Conservation (phyloP, 2,113 vertebrate genomes). For the Pelodiscus sinensis region DNA sequence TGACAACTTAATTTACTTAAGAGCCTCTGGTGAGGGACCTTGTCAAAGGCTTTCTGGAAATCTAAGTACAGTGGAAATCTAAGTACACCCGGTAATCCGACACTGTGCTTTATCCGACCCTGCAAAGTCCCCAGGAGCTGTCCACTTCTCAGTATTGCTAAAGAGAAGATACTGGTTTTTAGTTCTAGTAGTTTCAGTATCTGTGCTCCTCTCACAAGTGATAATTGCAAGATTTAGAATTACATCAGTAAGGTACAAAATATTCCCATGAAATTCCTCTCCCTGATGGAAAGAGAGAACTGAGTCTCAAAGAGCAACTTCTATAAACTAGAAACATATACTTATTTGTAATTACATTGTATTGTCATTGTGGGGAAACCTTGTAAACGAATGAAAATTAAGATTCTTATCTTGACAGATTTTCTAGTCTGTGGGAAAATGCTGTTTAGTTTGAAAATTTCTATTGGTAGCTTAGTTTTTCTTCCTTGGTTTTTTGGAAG, state of each 20-base stretch:
- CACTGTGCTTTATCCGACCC: too few species aligned
- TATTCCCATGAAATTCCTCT: neutral
- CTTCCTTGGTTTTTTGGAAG: neutral
- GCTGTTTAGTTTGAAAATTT: neutral
- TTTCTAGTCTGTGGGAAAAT: neutral
- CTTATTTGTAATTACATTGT: neutral
- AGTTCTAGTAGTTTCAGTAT: neutral
- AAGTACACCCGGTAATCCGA: too few species aligned
- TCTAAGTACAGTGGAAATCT: too few species aligned
- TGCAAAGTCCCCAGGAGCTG: too few species aligned
- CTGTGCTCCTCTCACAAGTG: neutral
- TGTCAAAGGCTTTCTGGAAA: too few species aligned
- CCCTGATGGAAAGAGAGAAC: neutral
- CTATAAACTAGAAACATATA: neutral
- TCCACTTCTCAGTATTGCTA: neutral
- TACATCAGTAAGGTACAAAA: neutral
- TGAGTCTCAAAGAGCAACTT: neutral
- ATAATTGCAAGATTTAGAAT: neutral
- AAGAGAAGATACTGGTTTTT: neutral
- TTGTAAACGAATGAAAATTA: neutral
- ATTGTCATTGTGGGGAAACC: neutral
- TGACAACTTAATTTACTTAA: too few species aligned
- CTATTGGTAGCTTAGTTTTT: neutral
- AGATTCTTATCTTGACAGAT: neutral
- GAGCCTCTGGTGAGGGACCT: too few species aligned